Base-by-base conservation (phyloP, 2,797 vertebrate genomes). In the Acanthurus leucopareius region DNA sequence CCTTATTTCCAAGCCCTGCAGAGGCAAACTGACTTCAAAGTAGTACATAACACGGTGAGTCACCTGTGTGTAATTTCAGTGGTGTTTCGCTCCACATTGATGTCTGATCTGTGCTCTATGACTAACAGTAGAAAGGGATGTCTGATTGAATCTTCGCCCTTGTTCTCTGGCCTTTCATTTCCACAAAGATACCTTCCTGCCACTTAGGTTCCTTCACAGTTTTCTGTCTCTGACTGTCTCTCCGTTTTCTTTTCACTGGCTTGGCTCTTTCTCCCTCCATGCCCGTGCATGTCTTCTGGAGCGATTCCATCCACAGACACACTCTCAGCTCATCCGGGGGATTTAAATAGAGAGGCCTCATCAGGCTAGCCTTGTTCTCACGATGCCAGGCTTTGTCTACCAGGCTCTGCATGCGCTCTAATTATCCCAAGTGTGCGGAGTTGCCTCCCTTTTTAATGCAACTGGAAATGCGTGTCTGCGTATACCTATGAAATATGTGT, bases 271-370 rank as follows among this genome's bases (percentile, higher is more conserved):
- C 66, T 56, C 57, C 73, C 79, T 75, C 75, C 63, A 2, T 75
- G 85, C 81, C 82, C 1, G 59, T 70, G 75, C 85, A 42, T 22
- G 81, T 79, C 81, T 91, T 76, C 93, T 78, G 88, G 73, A 90
- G 88, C 19, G 38, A 64, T 62, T 82, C 84, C 86, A 83, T 86
- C 80, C 35, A 67, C 84, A 87, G 86, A 75, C 83, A 76, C 77
- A 47, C 85, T 85, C 72, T 20, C 45, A 5, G 69, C 86, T 89
- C 88, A 87, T 91, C 87, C 60, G 6, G 28, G 47, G 75, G 86
- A 87, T 89, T 91, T 88, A 90, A 90, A 91, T 72, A 81, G 86
- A 90, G 89, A 85, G 76, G 83, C 77, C 85, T 91, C 82, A 90
- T 89, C 89, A 90, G 88, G 72, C 77, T 42, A 54, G 84, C 79